Base-by-base conservation (phyloP, 1,140 invertebrate species). In the Copidosoma floridanum region DNA sequence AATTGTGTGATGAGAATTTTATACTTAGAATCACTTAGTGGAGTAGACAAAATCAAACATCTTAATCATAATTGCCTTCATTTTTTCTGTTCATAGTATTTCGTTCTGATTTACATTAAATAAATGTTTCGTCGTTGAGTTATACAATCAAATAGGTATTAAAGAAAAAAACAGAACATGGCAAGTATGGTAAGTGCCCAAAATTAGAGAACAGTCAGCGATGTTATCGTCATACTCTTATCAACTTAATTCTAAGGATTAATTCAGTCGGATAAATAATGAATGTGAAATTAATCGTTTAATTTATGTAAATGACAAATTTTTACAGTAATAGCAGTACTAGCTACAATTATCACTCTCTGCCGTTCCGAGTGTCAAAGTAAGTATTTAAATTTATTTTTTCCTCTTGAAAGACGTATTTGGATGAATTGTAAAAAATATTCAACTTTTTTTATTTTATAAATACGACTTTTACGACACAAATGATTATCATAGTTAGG, bases 331-430 rank as follows among this genome's bases (percentile, higher is more conserved):
- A 77, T 77, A 70, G 76, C 82, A 72, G 66, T 82, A 69, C 74
- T 82, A 59, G 75, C 76, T 58, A 75, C 79, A 63, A 74, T 81
- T 69, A 73, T 74, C 62, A 75, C 70, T 65, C 65, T 77, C 70
- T 77, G 78, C 66, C 71, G 73, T 67, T 78, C 77, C 57, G 82
- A 83, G 68, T 83, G 82, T 69, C 81, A 82, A 68, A 83, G 82
- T 83, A 66, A 83, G 82, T 82, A 64, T 7, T 2, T 11, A 43
- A 20, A 1, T 6, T 21, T 11, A 4, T n/a, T n/a, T n/a, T n/a
- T n/a, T n/a, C n/a, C n/a, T n/a, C n/a, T n/a, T n/a, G n/a, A n/a
- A n/a, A n/a, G n/a, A n/a, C n/a, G n/a, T n/a, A n/a, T n/a, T n/a
- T n/a, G n/a, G n/a, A n/a, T n/a, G n/a, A n/a, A n/a, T n/a, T n/a